Conservation (phyloP, 2,113 vertebrate genomes). For the Onychostruthus taczanowskii region DNA sequence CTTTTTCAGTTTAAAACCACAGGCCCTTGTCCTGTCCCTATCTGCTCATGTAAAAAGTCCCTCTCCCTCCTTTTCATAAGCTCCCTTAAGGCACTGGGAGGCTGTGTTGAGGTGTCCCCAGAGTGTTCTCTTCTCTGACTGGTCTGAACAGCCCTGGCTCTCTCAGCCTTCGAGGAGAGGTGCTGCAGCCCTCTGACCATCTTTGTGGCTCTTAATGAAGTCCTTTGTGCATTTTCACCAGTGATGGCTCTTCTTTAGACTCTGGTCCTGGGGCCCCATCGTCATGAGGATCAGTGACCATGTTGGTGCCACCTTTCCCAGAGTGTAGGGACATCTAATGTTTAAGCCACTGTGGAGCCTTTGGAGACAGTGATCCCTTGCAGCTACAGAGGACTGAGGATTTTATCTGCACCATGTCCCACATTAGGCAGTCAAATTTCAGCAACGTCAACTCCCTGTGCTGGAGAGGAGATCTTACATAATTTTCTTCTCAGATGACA, state of each 20-base stretch:
- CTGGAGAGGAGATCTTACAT: neutral
- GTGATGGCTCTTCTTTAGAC: neutral
- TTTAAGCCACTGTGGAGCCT: neutral
- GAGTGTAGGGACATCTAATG: rapidly evolving
- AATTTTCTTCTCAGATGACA: neutral
- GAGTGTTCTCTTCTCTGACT: neutral
- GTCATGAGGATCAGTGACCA: neutral
- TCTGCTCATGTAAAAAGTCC: neutral
- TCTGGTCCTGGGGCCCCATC: neutral
- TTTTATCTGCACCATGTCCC: neutral
- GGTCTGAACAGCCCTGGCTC: neutral
- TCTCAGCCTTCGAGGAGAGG: neutral
- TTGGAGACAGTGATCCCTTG: neutral
- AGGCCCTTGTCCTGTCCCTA: neutral
- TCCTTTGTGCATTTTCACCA: neutral
- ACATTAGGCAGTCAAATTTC: neutral
- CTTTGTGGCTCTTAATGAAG: neutral
- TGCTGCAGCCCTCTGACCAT: neutral
- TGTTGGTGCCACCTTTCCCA: neutral
- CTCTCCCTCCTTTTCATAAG: neutral
- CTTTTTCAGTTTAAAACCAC: neutral
- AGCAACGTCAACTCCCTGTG: neutral
- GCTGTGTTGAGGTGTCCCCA: neutral
- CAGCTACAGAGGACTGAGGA: neutral
- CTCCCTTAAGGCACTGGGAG: neutral